These are phyloP conservation scores for Druon quercuslanigerum DNA, from an alignment of 1,140 invertebrate species.

Conservation along the genomic window DNA sequence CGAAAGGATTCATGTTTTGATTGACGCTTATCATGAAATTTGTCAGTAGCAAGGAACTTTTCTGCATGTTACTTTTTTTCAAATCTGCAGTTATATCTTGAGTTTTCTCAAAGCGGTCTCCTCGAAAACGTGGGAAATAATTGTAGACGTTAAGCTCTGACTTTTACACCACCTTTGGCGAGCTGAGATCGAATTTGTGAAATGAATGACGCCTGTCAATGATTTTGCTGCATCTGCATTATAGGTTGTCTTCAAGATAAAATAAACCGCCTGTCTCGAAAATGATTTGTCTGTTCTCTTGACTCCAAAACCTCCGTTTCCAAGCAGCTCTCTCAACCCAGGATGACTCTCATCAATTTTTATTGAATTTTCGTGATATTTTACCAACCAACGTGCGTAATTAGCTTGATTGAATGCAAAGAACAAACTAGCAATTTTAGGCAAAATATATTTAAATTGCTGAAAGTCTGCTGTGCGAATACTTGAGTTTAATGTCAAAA, in stretches of 20 bases:
- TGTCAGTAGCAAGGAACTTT: constrained; percentile 3
- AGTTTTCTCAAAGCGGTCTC: constrained; percentile 39
- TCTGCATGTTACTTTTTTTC: constrained; percentile 28
- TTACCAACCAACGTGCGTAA: constrained; percentile 55
- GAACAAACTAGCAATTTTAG: constrained; percentile 61
- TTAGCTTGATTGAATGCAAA: constrained; percentile 62
- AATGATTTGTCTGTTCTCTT: constrained; percentile 38
- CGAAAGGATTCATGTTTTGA: constrained; percentile 41
- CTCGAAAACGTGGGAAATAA: too few species aligned
- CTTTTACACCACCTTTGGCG: too few species aligned
- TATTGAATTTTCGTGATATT: too few species aligned
- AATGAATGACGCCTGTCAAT: too few species aligned
- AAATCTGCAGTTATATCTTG: constrained; percentile 46
- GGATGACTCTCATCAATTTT: too few species aligned
- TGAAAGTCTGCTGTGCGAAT: constrained; percentile 48
- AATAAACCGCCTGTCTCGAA: constrained; percentile 46
- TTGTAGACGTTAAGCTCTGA: too few species aligned
- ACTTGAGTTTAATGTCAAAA: constrained; percentile 46
- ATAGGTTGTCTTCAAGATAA: constrained; percentile 54
- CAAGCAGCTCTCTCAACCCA: constrained; percentile 40
- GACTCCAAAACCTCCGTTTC: constrained; percentile 45
- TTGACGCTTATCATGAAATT: constrained; percentile 33
- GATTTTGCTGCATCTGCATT: constrained; percentile 51
- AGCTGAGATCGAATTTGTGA: too few species aligned
- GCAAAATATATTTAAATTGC: constrained; percentile 46